Conservation (phyloP, 1,140 invertebrate species). For the Eciton burchellii region DNA sequence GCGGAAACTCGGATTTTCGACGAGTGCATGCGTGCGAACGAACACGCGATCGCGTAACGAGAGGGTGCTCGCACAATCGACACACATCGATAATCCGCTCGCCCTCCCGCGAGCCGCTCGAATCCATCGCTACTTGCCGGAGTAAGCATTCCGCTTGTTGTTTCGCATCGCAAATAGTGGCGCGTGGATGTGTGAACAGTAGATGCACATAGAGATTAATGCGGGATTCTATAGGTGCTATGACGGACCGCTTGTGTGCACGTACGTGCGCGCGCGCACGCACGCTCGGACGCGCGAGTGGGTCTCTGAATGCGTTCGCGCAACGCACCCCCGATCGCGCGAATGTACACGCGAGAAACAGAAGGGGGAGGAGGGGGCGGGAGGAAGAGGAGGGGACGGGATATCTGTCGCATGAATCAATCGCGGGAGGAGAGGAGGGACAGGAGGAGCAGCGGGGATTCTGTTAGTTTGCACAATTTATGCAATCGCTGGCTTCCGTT, state of each 20-base stretch:
- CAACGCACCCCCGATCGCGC: neutral
- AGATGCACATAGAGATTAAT: neutral
- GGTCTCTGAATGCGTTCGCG: slow-evolving; percentile 21
- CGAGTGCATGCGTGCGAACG: neutral
- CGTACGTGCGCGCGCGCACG: too few species aligned
- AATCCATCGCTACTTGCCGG: slow-evolving; percentile 46
- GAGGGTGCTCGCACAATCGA: slow-evolving; percentile 20
- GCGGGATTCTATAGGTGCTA: slow-evolving; percentile 12
- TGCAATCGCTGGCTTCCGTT: slow-evolving; percentile 23
- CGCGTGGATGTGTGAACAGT: neutral
- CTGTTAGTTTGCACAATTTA: slow-evolving; percentile 22
- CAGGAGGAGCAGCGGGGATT: slow-evolving; percentile 16
- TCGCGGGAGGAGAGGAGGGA: too few species aligned
- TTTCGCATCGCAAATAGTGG: slow-evolving; percentile 20
- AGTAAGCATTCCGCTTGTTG: slow-evolving; percentile 27
- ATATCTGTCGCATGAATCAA: slow-evolving; percentile 5
- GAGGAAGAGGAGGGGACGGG: too few species aligned
- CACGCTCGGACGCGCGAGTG: neutral
- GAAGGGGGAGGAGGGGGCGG: too few species aligned
- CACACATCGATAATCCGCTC: slow-evolving; percentile 79
- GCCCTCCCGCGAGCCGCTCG: slow-evolving; percentile 67
- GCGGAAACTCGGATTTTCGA: neutral
- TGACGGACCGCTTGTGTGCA: neutral
- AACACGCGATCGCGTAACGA: neutral
- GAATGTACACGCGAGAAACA: neutral